These are phyloP conservation scores for Oncorhynchus gorbuscha DNA, from an alignment of 2,113 vertebrate genomes.

Conservation along the genomic window DNA sequence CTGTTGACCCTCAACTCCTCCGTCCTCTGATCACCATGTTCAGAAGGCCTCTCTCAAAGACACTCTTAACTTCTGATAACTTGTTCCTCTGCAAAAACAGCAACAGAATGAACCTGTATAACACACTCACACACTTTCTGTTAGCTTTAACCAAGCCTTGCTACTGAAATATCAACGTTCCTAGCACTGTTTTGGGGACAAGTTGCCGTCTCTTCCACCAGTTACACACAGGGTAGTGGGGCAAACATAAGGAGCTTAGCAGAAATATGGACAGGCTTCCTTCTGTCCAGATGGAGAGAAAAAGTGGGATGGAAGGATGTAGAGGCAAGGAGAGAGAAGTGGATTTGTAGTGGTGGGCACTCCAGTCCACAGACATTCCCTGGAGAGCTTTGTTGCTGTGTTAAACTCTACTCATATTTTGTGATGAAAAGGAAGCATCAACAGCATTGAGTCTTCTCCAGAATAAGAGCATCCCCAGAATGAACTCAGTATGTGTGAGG, in stretches of 20 bases:
- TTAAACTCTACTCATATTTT: background rate
- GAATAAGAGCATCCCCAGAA: background rate
- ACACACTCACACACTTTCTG: conserved; percentile 6
- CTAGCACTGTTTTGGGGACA: background rate
- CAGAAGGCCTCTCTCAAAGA: conserved; percentile 20
- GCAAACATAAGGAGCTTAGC: background rate
- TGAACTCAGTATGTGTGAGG: background rate
- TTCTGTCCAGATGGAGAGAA: no score
- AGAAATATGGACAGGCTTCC: background rate
- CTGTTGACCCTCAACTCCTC: conserved; percentile 18
- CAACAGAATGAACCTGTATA: conserved; percentile 30
- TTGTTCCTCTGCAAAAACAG: conserved; percentile 34
- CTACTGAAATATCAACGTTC: background rate
- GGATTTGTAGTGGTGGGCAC: background rate
- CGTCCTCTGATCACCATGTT: conserved; percentile 44
- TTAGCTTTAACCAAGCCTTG: conserved; percentile 16
- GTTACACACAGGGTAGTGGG: background rate
- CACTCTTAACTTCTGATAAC: conserved; percentile 21
- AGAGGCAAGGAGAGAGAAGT: background rate
- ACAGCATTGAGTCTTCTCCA: background rate
- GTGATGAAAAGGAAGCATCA: background rate
- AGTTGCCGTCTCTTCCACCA: background rate
- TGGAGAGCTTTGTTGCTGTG: background rate
- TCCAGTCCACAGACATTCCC: background rate
- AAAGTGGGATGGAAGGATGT: background rate